Conservation (phyloP, 2,797 vertebrate species). For the Agapornis canus region DNA sequence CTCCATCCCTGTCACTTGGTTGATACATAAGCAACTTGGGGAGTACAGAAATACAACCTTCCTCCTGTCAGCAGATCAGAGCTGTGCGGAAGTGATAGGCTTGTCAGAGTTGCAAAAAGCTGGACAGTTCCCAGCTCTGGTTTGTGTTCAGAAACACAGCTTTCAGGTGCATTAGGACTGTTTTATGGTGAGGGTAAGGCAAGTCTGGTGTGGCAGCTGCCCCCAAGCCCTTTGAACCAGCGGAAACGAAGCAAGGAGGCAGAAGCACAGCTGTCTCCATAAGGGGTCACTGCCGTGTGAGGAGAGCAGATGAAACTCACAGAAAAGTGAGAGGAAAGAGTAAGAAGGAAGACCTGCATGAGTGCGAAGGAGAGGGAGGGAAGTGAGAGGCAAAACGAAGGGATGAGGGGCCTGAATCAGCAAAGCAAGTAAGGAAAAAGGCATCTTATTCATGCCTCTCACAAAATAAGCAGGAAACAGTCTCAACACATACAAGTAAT, state of each 20-base stretch:
- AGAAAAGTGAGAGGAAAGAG: not conserved
- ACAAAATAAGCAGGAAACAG: not conserved
- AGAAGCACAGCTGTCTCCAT: not conserved
- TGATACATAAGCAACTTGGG: not conserved
- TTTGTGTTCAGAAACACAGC: not conserved
- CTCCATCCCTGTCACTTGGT: not conserved
- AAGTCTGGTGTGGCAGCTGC: not conserved
- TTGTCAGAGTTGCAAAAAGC: not conserved
- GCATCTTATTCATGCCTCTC: not conserved
- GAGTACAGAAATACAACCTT: not conserved
- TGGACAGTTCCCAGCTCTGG: not conserved
- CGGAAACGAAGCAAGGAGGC: not conserved
- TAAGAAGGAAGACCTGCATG: not conserved
- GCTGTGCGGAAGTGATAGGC: not conserved
- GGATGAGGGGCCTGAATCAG: not conserved
- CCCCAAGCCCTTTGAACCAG: not conserved
- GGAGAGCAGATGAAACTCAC: not conserved
- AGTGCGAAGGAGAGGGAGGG: rapidly evolving
- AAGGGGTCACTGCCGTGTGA: not conserved
- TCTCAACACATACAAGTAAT: not conserved
- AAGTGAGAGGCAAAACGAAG: not conserved
- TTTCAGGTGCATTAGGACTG: not conserved
- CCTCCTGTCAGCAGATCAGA: not conserved
- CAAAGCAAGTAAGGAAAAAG: not conserved
- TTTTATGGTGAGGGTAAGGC: not conserved